Conservation (phyloP, 2,113 vertebrate species). For the Phasianus colchicus region DNA sequence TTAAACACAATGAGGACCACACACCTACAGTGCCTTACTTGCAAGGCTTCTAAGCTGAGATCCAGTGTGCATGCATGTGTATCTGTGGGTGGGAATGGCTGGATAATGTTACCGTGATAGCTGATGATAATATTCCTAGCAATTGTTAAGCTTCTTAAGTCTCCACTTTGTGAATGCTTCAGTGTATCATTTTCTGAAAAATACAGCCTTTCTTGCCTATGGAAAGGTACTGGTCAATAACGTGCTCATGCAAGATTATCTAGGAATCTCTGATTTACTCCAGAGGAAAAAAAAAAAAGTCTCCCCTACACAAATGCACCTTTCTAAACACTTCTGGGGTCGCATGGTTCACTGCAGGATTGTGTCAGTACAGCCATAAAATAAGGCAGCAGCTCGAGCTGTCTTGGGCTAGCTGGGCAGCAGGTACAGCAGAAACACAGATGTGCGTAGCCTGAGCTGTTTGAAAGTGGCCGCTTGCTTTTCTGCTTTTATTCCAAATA, state of each 20-base stretch:
- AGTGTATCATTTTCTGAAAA: constrained; percentile 23
- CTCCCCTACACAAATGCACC: constrained; percentile 58
- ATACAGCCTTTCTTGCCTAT: background rate
- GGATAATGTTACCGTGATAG: constrained; percentile 61
- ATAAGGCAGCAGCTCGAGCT: background rate
- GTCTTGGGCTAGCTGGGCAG: background rate
- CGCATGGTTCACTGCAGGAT: constrained; percentile 61
- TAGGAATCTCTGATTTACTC: constrained; percentile 31
- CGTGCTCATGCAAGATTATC: constrained; percentile 51
- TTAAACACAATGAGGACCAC: constrained; percentile 62
- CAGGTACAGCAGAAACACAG: constrained; percentile 43
- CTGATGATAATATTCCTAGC: constrained; percentile 73
- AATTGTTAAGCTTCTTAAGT: constrained; percentile 76
- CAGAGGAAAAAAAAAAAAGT: background rate
- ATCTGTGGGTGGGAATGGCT: constrained; percentile 69
- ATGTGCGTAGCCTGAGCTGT: background rate
- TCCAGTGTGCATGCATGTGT: background rate
- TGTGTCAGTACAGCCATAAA: constrained; percentile 75
- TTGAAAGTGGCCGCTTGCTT: constrained; percentile 11
- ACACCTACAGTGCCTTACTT: constrained; percentile 29
- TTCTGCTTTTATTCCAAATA: background rate
- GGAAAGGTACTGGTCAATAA: constrained; percentile 49
- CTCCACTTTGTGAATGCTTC: constrained; percentile 62
- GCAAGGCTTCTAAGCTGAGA: constrained; percentile 31
- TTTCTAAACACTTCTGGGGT: constrained; percentile 70